Conservation (phyloP, 2,797 vertebrate genomes). For the Rousettus madagascariensis region DNA sequence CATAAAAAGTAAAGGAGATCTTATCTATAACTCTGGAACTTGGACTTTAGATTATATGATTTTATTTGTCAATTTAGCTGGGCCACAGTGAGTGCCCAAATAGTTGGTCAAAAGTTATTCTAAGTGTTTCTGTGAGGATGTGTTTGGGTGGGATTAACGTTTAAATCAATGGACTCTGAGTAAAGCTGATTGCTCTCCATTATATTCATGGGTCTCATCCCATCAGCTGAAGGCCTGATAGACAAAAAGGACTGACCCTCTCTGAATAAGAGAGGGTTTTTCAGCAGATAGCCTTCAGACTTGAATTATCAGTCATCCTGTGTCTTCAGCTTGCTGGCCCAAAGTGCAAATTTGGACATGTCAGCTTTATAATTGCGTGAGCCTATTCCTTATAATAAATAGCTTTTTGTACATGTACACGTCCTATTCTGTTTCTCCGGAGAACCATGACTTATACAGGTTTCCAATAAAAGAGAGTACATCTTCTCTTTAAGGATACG, state of each 20-base stretch:
- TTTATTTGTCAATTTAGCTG: not conserved
- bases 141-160: not conserved
- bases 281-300: not conserved
- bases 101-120: not conserved
- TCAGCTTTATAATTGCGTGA: not conserved
- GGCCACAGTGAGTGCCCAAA: fast-evolving
- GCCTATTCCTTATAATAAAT: not conserved
- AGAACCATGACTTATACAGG: not conserved
- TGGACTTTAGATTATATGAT: not conserved
- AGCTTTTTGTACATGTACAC: not conserved
- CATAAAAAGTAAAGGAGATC: too few relatives aligned
- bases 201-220: not conserved
- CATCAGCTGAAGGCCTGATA: not conserved
- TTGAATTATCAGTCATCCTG: not conserved
- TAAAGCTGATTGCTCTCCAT: not conserved
- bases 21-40: not conserved
- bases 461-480: not conserved
- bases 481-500: not conserved
- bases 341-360: not conserved
- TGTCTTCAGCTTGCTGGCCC: not conserved
- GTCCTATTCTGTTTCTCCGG: not conserved
- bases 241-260: not conserved
- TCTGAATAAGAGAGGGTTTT: not conserved
- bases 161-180: not conserved
- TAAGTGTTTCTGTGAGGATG: not conserved